These are phyloP conservation scores for Rotaria sp. DNA, from an alignment of 2,888 invertebrate species.

Conservation along the genomic window DNA sequence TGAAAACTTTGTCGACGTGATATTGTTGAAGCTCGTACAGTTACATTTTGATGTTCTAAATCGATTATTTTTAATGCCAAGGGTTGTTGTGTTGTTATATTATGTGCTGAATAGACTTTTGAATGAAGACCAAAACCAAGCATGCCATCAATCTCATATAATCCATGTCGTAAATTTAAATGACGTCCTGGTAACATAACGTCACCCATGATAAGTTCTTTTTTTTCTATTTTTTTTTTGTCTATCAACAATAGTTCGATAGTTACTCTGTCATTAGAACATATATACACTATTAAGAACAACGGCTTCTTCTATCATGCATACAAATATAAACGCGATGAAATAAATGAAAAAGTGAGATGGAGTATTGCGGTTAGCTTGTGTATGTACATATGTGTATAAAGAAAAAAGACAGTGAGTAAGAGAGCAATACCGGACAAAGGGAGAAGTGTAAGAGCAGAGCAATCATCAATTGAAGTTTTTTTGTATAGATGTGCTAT, in stretches of 20 bases:
- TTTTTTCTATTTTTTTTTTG: background rate
- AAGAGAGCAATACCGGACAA: background rate
- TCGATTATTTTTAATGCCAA: background rate
- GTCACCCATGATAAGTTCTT: background rate
- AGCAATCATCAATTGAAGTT: background rate
- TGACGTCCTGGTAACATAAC: background rate
- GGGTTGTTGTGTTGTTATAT: background rate
- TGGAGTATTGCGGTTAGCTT: background rate
- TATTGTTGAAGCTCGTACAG: background rate
- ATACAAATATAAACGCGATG: background rate
- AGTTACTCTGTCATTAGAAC: background rate
- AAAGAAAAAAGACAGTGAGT: background rate
- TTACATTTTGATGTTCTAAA: background rate
- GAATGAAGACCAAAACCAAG: constrained; percentile 10
- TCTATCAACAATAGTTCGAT: background rate
- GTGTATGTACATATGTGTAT: background rate
- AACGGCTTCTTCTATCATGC: background rate
- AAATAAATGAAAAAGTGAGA: background rate
- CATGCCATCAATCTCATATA: background rate
- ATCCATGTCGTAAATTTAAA: background rate
- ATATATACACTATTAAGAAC: background rate
- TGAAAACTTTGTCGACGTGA: constrained; percentile 26
- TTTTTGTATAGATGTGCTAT: background rate
- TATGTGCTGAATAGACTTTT: background rate
- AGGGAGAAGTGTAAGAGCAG: background rate